Evolutionary conservation across 2,797 vertebrate species (phyloP).

Genomic region (Tokudaia tokunoshimensis): DNA sequence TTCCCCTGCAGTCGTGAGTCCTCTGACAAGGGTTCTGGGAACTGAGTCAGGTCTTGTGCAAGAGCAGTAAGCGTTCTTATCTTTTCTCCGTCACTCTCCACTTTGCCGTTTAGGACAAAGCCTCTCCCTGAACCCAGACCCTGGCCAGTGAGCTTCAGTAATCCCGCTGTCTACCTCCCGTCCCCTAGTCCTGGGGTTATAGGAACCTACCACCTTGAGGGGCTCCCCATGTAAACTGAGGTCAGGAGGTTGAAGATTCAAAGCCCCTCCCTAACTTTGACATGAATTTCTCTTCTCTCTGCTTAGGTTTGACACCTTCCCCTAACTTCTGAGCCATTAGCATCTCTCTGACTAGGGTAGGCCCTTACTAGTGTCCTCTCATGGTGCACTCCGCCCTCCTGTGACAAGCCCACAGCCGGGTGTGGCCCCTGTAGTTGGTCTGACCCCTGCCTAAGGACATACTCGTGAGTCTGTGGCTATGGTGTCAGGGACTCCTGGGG

Average conservation of each 20-base stretch:
- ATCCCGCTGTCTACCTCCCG: too few relatives aligned
- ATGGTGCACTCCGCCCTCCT: too few relatives aligned
- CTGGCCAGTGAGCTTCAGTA: not conserved
- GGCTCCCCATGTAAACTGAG: not conserved
- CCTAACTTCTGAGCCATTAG: not conserved
- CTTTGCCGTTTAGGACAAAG: not conserved
- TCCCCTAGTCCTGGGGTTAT: not conserved
- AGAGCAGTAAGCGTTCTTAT: not conserved
- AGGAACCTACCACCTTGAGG: not conserved
- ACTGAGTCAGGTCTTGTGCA: not conserved
- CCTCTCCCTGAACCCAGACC: not conserved
- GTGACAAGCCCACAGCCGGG: not conserved
- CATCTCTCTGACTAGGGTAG: not conserved
- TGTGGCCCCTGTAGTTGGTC: too few relatives aligned
- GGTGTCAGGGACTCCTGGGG: not conserved
- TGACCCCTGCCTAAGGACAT: too few relatives aligned
- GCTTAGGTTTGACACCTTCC: not conserved
- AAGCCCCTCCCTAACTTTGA: not conserved
- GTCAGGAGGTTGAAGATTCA: not conserved
- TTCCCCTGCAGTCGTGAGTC: not conserved
- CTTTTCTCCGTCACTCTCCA: too few relatives aligned
- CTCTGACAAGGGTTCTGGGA: not conserved
- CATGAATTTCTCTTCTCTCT: not conserved
- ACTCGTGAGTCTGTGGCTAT: fast-evolving
- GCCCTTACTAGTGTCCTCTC: not conserved